These are phyloP conservation scores for Noctua fimbriata DNA, from an alignment of 2,888 invertebrate genomes.

Conservation along the genomic window DNA sequence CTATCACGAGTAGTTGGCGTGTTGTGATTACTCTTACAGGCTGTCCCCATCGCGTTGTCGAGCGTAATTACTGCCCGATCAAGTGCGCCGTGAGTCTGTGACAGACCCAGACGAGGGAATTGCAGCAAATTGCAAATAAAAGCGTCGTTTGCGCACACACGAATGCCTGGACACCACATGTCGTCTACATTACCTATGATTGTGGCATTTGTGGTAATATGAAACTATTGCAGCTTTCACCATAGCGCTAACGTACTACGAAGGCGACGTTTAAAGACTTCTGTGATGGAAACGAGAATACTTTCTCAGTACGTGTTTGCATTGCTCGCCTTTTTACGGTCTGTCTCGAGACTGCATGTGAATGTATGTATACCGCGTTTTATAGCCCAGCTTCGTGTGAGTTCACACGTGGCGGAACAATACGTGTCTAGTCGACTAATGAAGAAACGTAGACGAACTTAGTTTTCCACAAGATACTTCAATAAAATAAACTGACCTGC, in stretches of 20 bases:
- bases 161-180: slow-evolving; percentile 63
- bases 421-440: slow-evolving; percentile 17
- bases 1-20: slow-evolving; percentile 28
- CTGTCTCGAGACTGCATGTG: slow-evolving; percentile 43
- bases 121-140: slow-evolving; percentile 73
- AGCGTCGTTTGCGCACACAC: slow-evolving; percentile 58
- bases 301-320: slow-evolving; percentile 69
- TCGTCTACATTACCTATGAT: slow-evolving; percentile 64
- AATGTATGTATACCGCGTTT: slow-evolving; percentile 45
- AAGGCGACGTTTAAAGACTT: slow-evolving; percentile 56
- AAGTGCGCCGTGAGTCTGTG: slow-evolving; percentile 40
- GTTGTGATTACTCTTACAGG: slow-evolving; percentile 55
- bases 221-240: slow-evolving; percentile 71
- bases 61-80: slow-evolving; percentile 60
- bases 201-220: slow-evolving; percentile 63
- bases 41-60: slow-evolving; percentile 44
- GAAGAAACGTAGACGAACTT: neutral
- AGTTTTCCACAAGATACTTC: slow-evolving; percentile 6
- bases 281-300: slow-evolving; percentile 68
- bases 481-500: slow-evolving; percentile 1
- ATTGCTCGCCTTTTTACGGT: slow-evolving; percentile 64
- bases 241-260: slow-evolving; percentile 45
- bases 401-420: slow-evolving; percentile 45
- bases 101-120: slow-evolving; percentile 62
- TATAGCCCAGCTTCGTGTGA: slow-evolving; percentile 35